phyloP scores from a whole-genome alignment of 2,113 vertebrate genomes.

The Onychostoma macrolepis region DNA sequence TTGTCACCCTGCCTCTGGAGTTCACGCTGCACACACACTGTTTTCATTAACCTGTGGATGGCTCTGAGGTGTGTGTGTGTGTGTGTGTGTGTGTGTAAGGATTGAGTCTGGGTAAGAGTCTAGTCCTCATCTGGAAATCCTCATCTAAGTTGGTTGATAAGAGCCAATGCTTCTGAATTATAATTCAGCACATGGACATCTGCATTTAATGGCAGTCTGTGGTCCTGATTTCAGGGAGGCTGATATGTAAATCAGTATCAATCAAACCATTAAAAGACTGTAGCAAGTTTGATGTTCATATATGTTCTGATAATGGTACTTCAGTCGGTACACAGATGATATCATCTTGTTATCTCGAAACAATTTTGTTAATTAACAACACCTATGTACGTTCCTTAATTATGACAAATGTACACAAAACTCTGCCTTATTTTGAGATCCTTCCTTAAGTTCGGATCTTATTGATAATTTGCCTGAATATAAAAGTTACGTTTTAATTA shows the following conservation, averaged over 20 bases:
- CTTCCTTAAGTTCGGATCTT: not conserved
- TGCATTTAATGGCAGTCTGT: not conserved
- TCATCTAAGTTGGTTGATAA: conserved; percentile 44
- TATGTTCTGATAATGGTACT: not conserved
- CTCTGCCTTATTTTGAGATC: not conserved
- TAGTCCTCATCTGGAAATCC: conserved; percentile 29
- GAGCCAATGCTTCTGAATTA: not conserved
- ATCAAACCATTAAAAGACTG: not conserved
- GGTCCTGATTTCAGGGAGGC: not conserved
- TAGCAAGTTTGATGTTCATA: not conserved
- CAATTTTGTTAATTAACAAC: not conserved
- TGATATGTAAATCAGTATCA: not conserved
- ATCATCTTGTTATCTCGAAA: not conserved
- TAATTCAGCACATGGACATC: not conserved
- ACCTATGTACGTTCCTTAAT: not conserved
- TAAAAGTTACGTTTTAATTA: not conserved
- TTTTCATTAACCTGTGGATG: conserved; percentile 78
- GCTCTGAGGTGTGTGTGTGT: conserved; percentile 66
- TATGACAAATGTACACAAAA: not conserved
- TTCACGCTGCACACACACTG: conserved; percentile 73
- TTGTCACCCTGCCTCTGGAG: conserved; percentile 73
- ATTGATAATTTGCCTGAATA: not conserved
- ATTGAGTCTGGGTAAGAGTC: not conserved
- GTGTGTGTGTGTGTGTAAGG: conserved; percentile 31
- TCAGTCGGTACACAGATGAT: not conserved